Evolutionary conservation across 37 sponge, comb jelly and placozoan genomes (phyloP).

Genomic region (Corticium candelabrum): DNA sequence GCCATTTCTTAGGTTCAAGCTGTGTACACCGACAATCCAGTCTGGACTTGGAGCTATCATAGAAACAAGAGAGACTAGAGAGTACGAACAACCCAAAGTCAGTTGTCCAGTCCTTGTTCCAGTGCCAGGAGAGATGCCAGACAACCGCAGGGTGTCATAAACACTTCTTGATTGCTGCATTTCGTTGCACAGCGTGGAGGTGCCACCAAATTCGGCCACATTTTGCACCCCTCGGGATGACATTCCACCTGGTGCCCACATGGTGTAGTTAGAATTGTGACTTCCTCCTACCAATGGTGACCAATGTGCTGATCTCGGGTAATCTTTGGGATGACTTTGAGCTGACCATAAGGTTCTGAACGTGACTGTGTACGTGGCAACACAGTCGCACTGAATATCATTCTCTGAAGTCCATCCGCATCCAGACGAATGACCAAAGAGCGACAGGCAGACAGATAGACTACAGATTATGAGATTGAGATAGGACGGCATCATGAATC

Average conservation of each 20-base stretch:
- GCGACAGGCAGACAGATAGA: too few species aligned
- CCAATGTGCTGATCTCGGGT: background rate
- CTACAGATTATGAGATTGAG: too few species aligned
- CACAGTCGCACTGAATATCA: background rate
- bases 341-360: background rate
- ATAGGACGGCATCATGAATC: too few species aligned
- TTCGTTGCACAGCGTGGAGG: background rate
- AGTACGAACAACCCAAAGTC: background rate
- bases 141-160: background rate
- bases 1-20: background rate
- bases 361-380: conserved; percentile 9
- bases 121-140: background rate
- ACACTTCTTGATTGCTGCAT: background rate
- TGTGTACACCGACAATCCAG: conserved; percentile 1
- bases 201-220: background rate
- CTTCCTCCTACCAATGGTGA: background rate
- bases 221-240: background rate
- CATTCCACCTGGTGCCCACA: conserved; percentile 1
- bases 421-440: too few species aligned
- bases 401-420: too few species aligned
- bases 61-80: background rate
- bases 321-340: background rate
- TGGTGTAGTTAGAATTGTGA: background rate
- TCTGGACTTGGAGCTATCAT: conserved; percentile 11
- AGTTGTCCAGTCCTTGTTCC: background rate